Base-by-base conservation (phyloP, 2,797 vertebrate genomes). In the Leptoclinus maculatus region DNA sequence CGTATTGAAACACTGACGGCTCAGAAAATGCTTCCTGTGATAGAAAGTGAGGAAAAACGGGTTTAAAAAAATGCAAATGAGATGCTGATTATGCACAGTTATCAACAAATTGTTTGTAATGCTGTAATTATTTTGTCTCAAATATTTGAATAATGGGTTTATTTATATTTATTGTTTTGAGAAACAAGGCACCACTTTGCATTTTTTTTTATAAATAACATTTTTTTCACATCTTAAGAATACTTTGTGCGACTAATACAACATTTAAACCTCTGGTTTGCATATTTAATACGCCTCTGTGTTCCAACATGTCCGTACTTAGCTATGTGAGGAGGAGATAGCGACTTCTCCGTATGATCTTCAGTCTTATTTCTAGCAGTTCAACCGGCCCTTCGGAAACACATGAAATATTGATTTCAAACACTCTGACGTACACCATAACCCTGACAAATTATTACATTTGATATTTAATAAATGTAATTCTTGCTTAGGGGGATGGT, bases 401-500 rank as follows among this genome's bases (percentile, higher is more conserved):
- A 41, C 39, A 41, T 14, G 39, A 45, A 45, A 45, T 2, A 2
- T 45, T 34, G 32, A 45, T 71, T 70, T 45, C 38, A 27, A 54
- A 58, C 62, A 64, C 23, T 63, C 60, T 2, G 60, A 29, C 39
- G 17, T 29, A 17, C 39, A 27, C 41, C 62, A 19, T 64, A 25
- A 62, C 36, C 32, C 47, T 47, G 23, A 76, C 70, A 60, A n/a
- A 27, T 53, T 17, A 57, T 16, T 4, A 32, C 10, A 54, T 23
- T 62, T 76, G 25, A 67, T 64, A 43, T 54, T 51, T 23, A 13
- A 58, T 64, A 67, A 9, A 4, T 16, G 16, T 66, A 67, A 67
- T 54, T 70, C 27, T 39, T 71, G 60, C 39, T 56, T 8, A 4
- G 3, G 63, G n/a, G 63, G 78, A 67, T 51, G 47, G 62, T 39